phyloP scores from a whole-genome alignment of 2,113 vertebrate genomes.

The Alligator sinensis region DNA sequence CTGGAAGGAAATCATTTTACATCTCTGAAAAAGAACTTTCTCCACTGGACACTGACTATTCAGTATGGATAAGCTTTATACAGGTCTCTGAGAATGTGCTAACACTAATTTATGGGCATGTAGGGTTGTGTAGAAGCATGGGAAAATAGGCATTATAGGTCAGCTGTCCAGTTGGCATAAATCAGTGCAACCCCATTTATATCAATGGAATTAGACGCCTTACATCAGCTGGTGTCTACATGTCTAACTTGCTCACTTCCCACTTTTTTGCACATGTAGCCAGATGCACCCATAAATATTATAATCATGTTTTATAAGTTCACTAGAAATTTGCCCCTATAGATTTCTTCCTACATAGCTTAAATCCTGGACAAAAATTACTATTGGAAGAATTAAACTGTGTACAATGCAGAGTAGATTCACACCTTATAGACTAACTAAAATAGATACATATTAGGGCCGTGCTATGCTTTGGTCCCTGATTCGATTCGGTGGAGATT shows the following conservation, averaged over 20 bases:
- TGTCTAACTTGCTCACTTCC: not conserved
- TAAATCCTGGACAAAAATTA: not conserved
- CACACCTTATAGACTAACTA: too few relatives aligned
- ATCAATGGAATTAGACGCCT: not conserved
- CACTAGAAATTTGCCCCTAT: accelerated
- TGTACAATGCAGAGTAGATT: too few relatives aligned
- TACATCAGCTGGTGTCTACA: accelerated
- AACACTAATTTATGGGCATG: not conserved
- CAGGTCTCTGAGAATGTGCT: not conserved
- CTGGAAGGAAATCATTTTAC: not conserved
- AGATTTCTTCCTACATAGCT: not conserved
- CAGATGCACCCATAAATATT: not conserved
- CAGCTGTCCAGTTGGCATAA: not conserved
- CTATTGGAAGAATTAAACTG: not conserved
- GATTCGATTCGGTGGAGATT: too few relatives aligned
- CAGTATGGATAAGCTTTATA: not conserved
- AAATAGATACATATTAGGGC: too few relatives aligned
- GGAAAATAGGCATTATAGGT: not conserved
- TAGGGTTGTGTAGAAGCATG: accelerated
- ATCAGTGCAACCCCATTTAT: not conserved
- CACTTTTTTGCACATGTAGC: not conserved
- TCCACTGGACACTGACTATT: not conserved
- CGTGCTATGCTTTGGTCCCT: too few relatives aligned
- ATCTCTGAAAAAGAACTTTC: not conserved
- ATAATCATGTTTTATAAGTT: accelerated